Base-by-base conservation (phyloP, 1,140 invertebrate species). In the Bombus fervidus region DNA sequence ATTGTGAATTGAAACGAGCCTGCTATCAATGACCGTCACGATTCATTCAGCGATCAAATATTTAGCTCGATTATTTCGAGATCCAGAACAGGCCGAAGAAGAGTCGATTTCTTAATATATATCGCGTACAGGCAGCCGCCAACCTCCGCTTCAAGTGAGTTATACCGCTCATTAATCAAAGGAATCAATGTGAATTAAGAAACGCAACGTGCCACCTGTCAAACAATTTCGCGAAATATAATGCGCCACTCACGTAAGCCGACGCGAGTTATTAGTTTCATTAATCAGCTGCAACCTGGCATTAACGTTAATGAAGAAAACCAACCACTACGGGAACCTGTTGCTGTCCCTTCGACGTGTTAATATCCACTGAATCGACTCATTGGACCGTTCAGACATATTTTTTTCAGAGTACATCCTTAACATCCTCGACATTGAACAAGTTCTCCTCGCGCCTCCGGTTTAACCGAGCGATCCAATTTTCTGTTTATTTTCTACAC, bases 191-290 rank as follows among this genome's bases (percentile, higher is more conserved):
- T 31, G 79, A 81, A 81, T 81, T 81, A 85, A 81, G 84, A 62
- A 75, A 68, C 69, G 76, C 43, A 75, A 68, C 69, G 76, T 59
- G 68, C 75, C 83, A 72, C 53, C 77, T 81, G 84, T 85, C 84
- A 81, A 85, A 81, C 79, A 68, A 85, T 85, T 85, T 81, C 84
- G 69, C 71, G 71, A 81, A 74, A 62, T 85, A 68, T 74, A 57
- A 69, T 74, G 43, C 78, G 59, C 34, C 75, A 43, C 68, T 41
- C 41, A 22, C 69, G 71, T 39, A 37, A 78, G 53, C 53, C 73
- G 43, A 22, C 43, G 66, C 84, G 88, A 89, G 81, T 83, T 89
- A 89, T 89, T 89, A 82, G 81, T 53, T 73, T 47, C 87, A 86
- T 89, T 89, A 89, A 89, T 89, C 88, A 89, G 78, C 66, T 62